Conservation (phyloP, 2,113 vertebrate species). For the Fukomys damarensis region DNA sequence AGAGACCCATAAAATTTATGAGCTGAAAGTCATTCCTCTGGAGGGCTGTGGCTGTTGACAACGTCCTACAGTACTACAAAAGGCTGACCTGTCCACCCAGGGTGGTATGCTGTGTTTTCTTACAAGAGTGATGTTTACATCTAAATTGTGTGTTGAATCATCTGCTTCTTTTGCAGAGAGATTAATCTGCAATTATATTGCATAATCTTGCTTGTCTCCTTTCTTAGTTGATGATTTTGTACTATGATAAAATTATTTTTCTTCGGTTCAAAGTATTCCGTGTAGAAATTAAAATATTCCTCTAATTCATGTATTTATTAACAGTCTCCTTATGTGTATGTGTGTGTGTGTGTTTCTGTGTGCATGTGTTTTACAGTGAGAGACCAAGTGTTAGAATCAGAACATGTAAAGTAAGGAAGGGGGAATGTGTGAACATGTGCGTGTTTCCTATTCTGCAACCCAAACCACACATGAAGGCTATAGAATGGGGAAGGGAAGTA, state of each 20-base stretch:
- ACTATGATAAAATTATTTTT: rapidly evolving
- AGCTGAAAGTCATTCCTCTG: too few species aligned
- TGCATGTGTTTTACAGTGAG: too few species aligned
- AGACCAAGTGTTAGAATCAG: neutral
- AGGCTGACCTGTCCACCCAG: neutral
- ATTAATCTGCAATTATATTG: too few species aligned
- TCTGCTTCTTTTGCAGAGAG: neutral
- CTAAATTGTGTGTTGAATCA: rapidly evolving
- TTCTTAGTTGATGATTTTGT: neutral
- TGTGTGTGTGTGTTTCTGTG: neutral
- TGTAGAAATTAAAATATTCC: neutral
- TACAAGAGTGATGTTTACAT: neutral
- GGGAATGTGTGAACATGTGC: rapidly evolving
- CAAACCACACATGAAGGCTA: neutral
- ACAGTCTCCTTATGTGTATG: neutral
- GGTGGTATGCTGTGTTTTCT: rapidly evolving
- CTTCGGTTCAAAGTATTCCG: neutral
- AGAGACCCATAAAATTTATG: too few species aligned
- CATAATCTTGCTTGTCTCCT: neutral
- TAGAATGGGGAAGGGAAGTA: too few species aligned
- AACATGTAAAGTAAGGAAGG: neutral
- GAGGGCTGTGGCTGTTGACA: neutral
- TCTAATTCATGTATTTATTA: neutral
- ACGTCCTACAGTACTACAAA: neutral
- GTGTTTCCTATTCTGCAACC: neutral